Percentiles rank a stretch among this genome's conserved stretches.
Evolutionary conservation across 2,113 vertebrate genomes (phyloP).

Genomic region (Rhinoptilus africanus): DNA sequence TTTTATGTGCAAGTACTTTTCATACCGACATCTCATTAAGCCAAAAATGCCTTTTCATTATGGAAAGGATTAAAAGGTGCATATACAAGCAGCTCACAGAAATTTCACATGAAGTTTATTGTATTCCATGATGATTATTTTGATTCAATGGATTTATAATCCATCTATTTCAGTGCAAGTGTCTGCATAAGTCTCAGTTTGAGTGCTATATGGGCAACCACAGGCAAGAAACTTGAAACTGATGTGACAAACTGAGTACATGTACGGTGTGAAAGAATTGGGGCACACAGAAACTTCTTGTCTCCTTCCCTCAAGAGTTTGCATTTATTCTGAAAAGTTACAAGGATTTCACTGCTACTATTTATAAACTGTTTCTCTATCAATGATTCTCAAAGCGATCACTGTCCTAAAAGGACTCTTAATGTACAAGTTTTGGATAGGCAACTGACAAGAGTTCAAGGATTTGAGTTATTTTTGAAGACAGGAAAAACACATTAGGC

Average conservation of each 20-base stretch:
- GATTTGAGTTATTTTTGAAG: background rate
- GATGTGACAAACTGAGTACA: constrained; percentile 8
- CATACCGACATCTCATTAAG: background rate
- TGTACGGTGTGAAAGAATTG: background rate
- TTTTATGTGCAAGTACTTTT: constrained; percentile 26
- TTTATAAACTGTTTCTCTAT: background rate
- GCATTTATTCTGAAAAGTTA: background rate
- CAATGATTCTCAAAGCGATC: background rate
- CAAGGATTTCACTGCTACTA: background rate
- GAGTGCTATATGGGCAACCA: background rate
- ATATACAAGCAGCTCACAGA: constrained; percentile 16
- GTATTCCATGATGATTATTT: background rate
- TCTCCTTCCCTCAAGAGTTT: background rate
- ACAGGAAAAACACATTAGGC: background rate
- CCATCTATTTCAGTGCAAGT: background rate
- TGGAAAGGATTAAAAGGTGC: constrained; percentile 35
- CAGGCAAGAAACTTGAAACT: background rate
- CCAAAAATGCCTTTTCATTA: constrained; percentile 29
- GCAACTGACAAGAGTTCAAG: background rate
- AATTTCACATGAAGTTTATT: background rate
- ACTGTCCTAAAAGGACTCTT: background rate
- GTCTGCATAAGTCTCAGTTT: background rate
- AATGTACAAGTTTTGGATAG: background rate
- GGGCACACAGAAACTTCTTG: background rate
- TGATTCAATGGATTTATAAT: constrained; percentile 32